Conservation (phyloP, 1,140 invertebrate species). For the Neomicropteryx cornuta region DNA sequence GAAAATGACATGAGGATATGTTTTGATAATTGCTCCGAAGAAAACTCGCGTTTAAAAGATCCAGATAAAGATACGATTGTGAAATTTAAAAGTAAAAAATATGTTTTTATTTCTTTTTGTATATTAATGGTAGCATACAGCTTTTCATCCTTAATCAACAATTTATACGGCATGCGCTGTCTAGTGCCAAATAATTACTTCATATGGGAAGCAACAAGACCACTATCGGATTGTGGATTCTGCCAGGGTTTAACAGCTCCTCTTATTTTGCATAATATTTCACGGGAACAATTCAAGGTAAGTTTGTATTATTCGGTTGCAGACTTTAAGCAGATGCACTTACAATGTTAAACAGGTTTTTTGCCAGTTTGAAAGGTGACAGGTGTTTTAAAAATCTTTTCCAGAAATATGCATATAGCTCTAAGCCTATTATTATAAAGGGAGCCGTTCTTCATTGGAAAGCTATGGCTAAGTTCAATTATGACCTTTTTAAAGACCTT, state of each 20-base stretch:
- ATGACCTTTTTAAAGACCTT: slow-evolving; percentile 63
- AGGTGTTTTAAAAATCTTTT: too few species aligned
- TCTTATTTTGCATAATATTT: slow-evolving; percentile 52
- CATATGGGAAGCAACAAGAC: slow-evolving; percentile 73
- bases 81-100: too few species aligned
- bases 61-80: background rate
- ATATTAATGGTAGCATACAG: slow-evolving; percentile 19
- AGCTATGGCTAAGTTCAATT: slow-evolving; percentile 58
- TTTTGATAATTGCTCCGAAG: too few species aligned
- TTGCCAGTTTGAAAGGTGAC: too few species aligned
- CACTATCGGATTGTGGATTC: slow-evolving; percentile 69
- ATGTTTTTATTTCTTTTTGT: too few species aligned
- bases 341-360: slow-evolving; percentile 1
- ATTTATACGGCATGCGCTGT: slow-evolving; percentile 49
- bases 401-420: slow-evolving; percentile 61
- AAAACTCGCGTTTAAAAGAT: too few species aligned
- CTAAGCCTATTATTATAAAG: slow-evolving; percentile 71
- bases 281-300: slow-evolving; percentile 51
- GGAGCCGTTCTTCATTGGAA: slow-evolving; percentile 66
- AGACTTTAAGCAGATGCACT: background rate
- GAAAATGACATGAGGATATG: too few species aligned
- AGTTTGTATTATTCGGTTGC: slow-evolving; percentile 12
- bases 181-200: slow-evolving; percentile 73
- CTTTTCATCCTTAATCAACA: slow-evolving; percentile 15
- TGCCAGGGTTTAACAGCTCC: slow-evolving; percentile 52